These are phyloP conservation scores for Punctoribates punctum DNA, from an alignment of 2,888 invertebrate species.

Conservation along the genomic window DNA sequence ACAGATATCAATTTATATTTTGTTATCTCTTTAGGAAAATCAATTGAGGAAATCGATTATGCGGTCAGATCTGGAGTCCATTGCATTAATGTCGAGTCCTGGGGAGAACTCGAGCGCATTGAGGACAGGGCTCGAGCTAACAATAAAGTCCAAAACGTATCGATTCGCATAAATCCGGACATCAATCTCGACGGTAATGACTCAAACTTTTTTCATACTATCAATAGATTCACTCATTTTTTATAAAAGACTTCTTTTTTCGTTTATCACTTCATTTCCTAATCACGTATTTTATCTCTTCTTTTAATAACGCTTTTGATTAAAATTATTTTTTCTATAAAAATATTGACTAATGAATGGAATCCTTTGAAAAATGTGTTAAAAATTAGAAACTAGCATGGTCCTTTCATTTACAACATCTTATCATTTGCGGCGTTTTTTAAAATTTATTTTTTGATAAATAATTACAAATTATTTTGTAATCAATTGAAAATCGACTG, in stretches of 20 bases:
- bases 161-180: constrained; percentile 53
- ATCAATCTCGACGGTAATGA: constrained; percentile 47
- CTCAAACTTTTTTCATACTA: not conserved
- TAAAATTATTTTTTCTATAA: too few species aligned
- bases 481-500: too few species aligned
- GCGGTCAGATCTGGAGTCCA: constrained; percentile 51
- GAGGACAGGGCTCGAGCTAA: constrained; percentile 49
- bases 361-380: too few species aligned
- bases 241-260: not conserved
- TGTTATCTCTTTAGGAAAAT: constrained; percentile 43
- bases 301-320: too few species aligned
- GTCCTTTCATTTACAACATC: too few species aligned
- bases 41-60: constrained; percentile 51
- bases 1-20: too few species aligned
- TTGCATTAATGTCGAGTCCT: constrained; percentile 54
- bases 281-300: too few species aligned
- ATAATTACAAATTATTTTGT: too few species aligned
- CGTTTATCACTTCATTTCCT: not conserved
- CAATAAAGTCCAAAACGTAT: constrained; percentile 49
- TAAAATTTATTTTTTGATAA: too few species aligned
- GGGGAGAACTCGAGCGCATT: constrained; percentile 53
- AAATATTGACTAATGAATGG: too few species aligned
- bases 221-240: not conserved
- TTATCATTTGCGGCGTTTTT: too few species aligned
- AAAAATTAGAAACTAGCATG: too few species aligned